A percentile compares a stretch with the other conserved stretches of the same genome.
Evolutionary conservation across 2,888 invertebrate genomes (phyloP).

Genomic region (Agrotis segetum): DNA sequence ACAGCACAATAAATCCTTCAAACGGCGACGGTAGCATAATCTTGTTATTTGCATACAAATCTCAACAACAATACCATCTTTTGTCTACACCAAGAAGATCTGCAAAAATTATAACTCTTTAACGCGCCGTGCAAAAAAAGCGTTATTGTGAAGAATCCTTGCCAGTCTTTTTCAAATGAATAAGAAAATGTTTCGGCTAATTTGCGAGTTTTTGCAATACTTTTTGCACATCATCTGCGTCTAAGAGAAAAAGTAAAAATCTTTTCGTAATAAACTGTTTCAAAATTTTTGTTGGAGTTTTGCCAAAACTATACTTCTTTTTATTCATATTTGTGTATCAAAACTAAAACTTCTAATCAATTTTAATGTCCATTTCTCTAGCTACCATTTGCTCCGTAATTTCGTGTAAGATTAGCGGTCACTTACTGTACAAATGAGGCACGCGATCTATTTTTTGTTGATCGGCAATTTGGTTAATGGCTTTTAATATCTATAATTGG

Average conservation of each 20-base stretch:
- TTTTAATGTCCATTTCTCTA: constrained; percentile 32
- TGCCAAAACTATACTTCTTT: constrained; percentile 25
- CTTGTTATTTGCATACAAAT: constrained; percentile 90
- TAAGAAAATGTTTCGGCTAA: constrained; percentile 69
- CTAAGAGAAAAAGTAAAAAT: constrained; percentile 45
- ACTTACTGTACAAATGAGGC: constrained; percentile 55
- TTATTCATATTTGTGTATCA: background rate
- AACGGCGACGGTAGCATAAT: constrained; percentile 86
- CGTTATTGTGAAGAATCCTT: constrained; percentile 61
- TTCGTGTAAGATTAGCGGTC: constrained; percentile 53
- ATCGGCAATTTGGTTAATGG: constrained; percentile 50
- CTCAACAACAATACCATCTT: constrained; percentile 77
- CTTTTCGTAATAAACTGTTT: constrained; percentile 30
- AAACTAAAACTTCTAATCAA: constrained; percentile 11
- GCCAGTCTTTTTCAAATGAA: constrained; percentile 64
- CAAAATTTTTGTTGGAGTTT: constrained; percentile 6
- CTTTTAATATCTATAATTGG: constrained; percentile 50
- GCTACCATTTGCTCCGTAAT: constrained; percentile 30
- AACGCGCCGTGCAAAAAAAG: constrained; percentile 78
- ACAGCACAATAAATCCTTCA: constrained; percentile 78
- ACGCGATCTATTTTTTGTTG: constrained; percentile 57
- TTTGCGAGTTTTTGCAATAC: constrained; percentile 68
- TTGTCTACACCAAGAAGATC: constrained; percentile 76
- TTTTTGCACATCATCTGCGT: constrained; percentile 58
- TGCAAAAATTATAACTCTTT: constrained; percentile 84